Base-by-base conservation (phyloP, 2,113 vertebrate genomes). In the Triplophysa siluroides region DNA sequence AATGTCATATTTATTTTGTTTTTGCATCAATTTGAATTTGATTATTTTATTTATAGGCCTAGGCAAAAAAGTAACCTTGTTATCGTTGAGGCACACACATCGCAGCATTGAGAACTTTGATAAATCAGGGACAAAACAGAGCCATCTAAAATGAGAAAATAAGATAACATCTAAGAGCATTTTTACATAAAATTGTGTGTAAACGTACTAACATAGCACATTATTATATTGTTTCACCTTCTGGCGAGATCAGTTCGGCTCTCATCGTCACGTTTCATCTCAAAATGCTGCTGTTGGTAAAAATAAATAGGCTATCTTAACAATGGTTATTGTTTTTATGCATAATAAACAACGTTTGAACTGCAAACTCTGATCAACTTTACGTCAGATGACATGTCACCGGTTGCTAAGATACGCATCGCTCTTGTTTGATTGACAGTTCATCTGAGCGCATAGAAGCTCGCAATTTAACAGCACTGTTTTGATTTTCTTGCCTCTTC, bases 41-140 rank as follows among this genome's bases (percentile, higher is more conserved):
- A 69, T 29, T 29, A 60, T 68, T n/a, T 70, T 38, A 7, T 65
- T 38, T 29, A 21, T 18, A 67, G 33, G 8, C n/a, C 56, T 14
- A 29, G 26, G 8, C 43, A 45, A 38, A n/a, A 60, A 64, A 18
- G 6, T 21, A 62, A 83, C 78, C 73, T 21, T 80, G 67, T 80
- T 80, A 47, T 80, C 54, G 64, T 83, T 80, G 66, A 80, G 78
- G 73, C 61, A 80, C 24, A 62, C 38, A 41, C n/a, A 62, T 80
- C 78, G 78, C 24, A 78, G 41, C 69, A 73, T 79, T 38, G 50
- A 43, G n/a, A 80, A 78, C 50, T 16, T 33, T 43, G 66, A 83
- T 54, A 77, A 61, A 71, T 79, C 65, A 16, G 72, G 82, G 43
- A 76, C 66, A 38, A 13, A 50, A 60, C 43, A 60, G 13, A 83